Evolutionary conservation across 2,888 invertebrate species (phyloP).

Genomic region (Lasioglossum zephyrum): DNA sequence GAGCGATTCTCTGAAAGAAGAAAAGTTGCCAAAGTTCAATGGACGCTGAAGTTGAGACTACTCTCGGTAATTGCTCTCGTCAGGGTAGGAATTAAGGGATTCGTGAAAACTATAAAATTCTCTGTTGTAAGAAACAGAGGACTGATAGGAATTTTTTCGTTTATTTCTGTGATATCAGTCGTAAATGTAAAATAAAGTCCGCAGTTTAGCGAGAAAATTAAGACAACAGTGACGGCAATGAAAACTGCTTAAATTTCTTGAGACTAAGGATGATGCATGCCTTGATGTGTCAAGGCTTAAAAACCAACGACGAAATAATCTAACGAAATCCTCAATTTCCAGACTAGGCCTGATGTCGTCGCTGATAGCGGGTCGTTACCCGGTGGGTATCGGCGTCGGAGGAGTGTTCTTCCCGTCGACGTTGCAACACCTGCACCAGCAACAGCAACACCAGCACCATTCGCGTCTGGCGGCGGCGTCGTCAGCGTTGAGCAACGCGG

Average conservation of each 20-base stretch:
- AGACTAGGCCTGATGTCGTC: constrained; percentile 82
- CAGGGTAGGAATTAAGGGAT: not conserved
- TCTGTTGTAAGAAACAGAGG: too few species aligned
- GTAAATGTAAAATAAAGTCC: not conserved
- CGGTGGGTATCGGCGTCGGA: constrained; percentile 81
- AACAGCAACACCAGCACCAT: constrained; percentile 81
- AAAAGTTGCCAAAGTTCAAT: constrained; percentile 3
- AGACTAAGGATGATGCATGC: not conserved
- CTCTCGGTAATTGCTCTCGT: not conserved
- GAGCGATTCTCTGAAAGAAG: not conserved
- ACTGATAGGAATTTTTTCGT: too few species aligned
- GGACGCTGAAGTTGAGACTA: constrained; percentile 1
- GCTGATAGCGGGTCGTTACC: constrained; percentile 81
- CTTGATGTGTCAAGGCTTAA: not conserved
- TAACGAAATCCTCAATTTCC: constrained; percentile 14
- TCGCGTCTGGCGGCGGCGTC: constrained; percentile 79
- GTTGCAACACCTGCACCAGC: constrained; percentile 80
- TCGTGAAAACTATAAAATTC: not conserved
- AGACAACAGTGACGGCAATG: too few species aligned
- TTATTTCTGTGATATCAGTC: too few species aligned
- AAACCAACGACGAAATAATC: not conserved
- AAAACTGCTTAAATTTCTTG: too few species aligned
- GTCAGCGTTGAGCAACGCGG: constrained; percentile 79
- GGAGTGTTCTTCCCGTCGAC: constrained; percentile 82
- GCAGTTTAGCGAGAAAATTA: too few species aligned